Conservation (phyloP, 30 jellyfish, hydroid and myxozoan genomes). For the Phacellophora camtschatica region DNA sequence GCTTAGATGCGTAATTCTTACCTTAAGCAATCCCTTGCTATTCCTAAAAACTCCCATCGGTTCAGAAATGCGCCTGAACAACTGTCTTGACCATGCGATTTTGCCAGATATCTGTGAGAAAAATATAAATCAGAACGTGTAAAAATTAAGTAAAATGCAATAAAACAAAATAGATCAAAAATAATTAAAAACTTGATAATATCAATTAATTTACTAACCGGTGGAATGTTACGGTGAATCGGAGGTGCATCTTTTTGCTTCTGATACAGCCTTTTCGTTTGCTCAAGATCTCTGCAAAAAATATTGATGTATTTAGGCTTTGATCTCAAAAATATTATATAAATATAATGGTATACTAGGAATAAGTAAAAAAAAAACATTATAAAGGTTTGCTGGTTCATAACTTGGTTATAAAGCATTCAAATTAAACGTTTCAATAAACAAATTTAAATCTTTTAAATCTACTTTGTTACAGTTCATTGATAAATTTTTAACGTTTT, state of each 20-base stretch:
- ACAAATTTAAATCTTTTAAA: too few relatives aligned
- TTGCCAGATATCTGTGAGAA: constrained; percentile 45
- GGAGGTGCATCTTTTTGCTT: constrained; percentile 88
- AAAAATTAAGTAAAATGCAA: too few relatives aligned
- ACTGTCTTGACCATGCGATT: constrained; percentile 90
- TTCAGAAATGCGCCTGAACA: constrained; percentile 70
- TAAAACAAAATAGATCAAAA: neutral
- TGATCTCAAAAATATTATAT: too few relatives aligned
- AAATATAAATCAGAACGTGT: too few relatives aligned
- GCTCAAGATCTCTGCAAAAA: constrained; percentile 59
- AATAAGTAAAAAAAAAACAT: too few relatives aligned
- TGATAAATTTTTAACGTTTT: too few relatives aligned
- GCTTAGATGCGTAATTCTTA: neutral
- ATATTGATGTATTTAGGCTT: too few relatives aligned
- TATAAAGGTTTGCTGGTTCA: too few relatives aligned
- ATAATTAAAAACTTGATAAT: neutral
- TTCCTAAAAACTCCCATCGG: constrained; percentile 74
- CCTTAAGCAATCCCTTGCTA: constrained; percentile 68
- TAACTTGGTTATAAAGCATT: too few relatives aligned
- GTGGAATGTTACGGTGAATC: constrained; percentile 81
- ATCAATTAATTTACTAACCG: constrained; percentile 26
- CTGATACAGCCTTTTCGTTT: constrained; percentile 70
- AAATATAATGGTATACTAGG: too few relatives aligned
- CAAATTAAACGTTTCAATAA: too few relatives aligned
- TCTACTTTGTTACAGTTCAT: too few relatives aligned